Conservation (phyloP, 2,113 vertebrate genomes). For the Lagopus leucura region DNA sequence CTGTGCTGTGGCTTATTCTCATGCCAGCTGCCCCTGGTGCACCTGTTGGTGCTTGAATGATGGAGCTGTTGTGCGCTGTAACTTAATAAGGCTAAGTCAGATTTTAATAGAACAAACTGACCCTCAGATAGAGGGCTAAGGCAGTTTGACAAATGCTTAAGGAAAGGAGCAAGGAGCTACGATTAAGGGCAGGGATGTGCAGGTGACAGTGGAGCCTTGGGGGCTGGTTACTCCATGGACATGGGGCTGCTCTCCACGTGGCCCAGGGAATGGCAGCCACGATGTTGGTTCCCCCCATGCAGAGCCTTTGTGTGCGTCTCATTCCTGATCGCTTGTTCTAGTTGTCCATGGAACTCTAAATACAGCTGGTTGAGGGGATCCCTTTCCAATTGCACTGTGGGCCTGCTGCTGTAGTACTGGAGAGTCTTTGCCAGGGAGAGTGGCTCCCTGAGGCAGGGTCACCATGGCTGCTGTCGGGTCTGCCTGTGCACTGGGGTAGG, state of each 20-base stretch:
- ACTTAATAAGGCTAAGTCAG: not conserved
- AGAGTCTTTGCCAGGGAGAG: not conserved
- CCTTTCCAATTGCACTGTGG: not conserved
- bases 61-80: not conserved
- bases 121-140: not conserved
- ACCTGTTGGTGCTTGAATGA: conserved; percentile 62
- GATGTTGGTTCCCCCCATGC: not conserved
- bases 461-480: not conserved
- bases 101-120: conserved; percentile 47
- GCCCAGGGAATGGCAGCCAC: not conserved
- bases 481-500: not conserved
- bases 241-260: not conserved
- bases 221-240: not conserved
- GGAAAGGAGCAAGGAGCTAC: not conserved
- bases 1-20: conserved; percentile 9
- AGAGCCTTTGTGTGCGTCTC: not conserved
- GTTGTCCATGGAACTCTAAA: not conserved
- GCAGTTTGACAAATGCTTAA: not conserved
- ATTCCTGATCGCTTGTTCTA: not conserved
- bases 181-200: not conserved
- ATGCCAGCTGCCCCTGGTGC: conserved; percentile 14
- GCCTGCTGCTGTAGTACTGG: not conserved
- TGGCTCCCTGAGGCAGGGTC: not conserved
- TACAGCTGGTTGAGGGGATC: not conserved
- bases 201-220: not conserved